These are phyloP conservation scores for Pseudomugil gertrudae DNA, from an alignment of 2,797 vertebrate genomes.

Conservation along the genomic window DNA sequence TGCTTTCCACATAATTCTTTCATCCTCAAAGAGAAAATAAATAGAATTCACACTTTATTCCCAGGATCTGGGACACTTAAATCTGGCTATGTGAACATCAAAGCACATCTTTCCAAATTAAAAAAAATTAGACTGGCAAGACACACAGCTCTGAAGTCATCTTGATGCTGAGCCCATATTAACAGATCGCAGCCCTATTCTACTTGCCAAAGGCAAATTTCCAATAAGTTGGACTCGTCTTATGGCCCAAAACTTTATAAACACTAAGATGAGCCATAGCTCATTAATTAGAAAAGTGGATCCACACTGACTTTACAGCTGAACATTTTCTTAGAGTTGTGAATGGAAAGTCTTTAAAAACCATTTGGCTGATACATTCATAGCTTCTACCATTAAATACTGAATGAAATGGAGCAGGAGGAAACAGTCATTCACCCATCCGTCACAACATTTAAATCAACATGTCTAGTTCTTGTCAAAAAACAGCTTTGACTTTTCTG, in stretches of 20 bases:
- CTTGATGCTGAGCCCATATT: conserved; percentile 54
- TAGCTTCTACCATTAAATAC: conserved; percentile 27
- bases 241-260: conserved; percentile 37
- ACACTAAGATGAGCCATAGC: conserved; percentile 37
- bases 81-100: conserved; percentile 40
- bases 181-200: conserved; percentile 51
- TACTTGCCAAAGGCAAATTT: conserved; percentile 48
- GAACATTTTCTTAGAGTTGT: conserved; percentile 35
- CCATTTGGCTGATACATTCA: conserved; percentile 32
- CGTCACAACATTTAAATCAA: neutral
- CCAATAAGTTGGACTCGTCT: conserved; percentile 49
- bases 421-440: conserved; percentile 6
- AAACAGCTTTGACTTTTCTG: neutral
- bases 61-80: conserved; percentile 45
- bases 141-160: conserved; percentile 47
- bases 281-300: conserved; percentile 57
- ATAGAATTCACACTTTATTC: conserved; percentile 54
- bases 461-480: neutral
- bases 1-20: conserved; percentile 20
- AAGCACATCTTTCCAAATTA: conserved; percentile 28
- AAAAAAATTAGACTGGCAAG: conserved; percentile 46
- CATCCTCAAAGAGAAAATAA: conserved; percentile 45
- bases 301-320: conserved; percentile 43
- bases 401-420: conserved; percentile 32
- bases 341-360: conserved; percentile 50